Conservation (phyloP, 2,888 invertebrate species). For the Coelogynopora nodosa region DNA sequence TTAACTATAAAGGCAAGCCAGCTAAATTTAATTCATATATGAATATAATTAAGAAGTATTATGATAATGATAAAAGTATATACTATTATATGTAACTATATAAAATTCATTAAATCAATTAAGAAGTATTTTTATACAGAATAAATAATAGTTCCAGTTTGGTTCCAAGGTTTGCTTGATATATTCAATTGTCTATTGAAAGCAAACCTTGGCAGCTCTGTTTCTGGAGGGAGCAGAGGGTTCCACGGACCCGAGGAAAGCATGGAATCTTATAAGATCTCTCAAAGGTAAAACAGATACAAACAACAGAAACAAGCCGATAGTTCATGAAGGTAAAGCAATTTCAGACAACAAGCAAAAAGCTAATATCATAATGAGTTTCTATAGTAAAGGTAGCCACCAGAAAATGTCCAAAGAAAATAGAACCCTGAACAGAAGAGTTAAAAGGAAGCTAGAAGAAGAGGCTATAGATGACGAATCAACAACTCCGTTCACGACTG, state of each 20-base stretch:
- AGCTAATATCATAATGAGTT: background rate
- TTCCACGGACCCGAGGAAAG: background rate
- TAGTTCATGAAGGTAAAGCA: background rate
- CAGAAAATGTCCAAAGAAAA: background rate
- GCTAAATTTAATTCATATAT: too few relatives aligned
- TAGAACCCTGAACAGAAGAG: background rate
- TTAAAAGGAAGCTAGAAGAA: background rate
- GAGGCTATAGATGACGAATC: background rate
- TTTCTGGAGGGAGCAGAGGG: background rate
- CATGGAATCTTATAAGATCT: background rate
- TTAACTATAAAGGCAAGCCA: too few relatives aligned
- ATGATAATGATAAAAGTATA: too few relatives aligned
- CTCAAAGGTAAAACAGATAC: background rate
- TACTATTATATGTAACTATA: too few relatives aligned
- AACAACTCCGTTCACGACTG: background rate
- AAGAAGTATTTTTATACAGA: too few relatives aligned
- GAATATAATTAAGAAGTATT: too few relatives aligned
- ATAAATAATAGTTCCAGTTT: too few relatives aligned
- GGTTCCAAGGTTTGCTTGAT: too few relatives aligned
- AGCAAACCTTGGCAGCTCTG: too few relatives aligned
- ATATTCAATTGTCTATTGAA: too few relatives aligned
- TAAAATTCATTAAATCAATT: too few relatives aligned
- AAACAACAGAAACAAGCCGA: background rate
- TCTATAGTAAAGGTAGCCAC: background rate
- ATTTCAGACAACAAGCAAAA: background rate